Percentiles rank a stretch among this genome's conserved stretches.
Conservation (phyloP, 1,140 invertebrate species). For the Drosophila oshimai region DNA sequence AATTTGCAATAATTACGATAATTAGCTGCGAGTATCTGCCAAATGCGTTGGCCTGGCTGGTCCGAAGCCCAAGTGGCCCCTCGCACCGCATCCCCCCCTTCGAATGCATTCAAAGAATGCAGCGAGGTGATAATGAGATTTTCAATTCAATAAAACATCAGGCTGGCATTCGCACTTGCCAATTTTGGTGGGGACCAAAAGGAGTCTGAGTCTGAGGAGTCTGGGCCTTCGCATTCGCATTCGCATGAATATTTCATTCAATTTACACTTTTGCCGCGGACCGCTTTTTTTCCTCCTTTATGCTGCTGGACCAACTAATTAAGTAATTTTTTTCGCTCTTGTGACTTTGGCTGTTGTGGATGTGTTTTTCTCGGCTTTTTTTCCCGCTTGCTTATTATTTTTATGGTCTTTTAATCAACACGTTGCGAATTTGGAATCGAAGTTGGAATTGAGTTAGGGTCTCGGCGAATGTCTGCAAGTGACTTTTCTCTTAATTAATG, state of each 20-base stretch:
- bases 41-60: conserved; percentile 50
- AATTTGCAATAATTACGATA: conserved; percentile 83
- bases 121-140: conserved; percentile 78
- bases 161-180: conserved; percentile 53
- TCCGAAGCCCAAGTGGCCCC: conserved; percentile 1
- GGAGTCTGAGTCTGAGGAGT: no score
- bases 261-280: conserved; percentile 65
- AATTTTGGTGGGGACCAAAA: conserved; percentile 48
- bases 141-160: conserved; percentile 76
- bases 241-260: conserved; percentile 80
- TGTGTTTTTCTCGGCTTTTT: conserved; percentile 32
- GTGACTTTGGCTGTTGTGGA: conserved; percentile 41
- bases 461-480: conserved; percentile 36
- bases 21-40: conserved; percentile 76
- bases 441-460: conserved; percentile 15
- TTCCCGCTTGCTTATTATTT: conserved; percentile 27
- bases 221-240: conserved; percentile 54
- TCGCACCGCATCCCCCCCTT: background rate
- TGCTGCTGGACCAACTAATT: conserved; percentile 54
- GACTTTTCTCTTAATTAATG: conserved; percentile 67
- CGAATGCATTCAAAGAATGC: conserved; percentile 77
- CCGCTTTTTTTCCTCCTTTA: conserved; percentile 15
- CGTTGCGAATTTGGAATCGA: conserved; percentile 42
- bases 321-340: conserved; percentile 70
- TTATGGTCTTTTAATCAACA: conserved; percentile 71